phyloP scores from a whole-genome alignment of 2,113 vertebrate genomes.

The Falcunculus frontatus region DNA sequence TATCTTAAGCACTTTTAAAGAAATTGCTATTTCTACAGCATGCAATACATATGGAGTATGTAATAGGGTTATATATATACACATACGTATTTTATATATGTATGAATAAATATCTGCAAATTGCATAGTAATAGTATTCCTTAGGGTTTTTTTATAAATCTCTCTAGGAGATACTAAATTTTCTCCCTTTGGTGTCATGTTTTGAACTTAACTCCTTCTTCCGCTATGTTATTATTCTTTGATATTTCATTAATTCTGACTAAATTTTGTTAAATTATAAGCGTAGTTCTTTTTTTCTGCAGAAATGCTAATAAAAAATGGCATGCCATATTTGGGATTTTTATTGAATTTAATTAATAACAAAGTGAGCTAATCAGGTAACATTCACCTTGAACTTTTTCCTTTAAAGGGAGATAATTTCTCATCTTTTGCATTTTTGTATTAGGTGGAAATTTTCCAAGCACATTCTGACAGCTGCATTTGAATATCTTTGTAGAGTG shows the following conservation, averaged over 20 bases:
- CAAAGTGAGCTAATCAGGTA: slow-evolving; percentile 52
- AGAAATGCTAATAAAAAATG: slow-evolving; percentile 47
- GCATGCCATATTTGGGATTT: slow-evolving; percentile 34
- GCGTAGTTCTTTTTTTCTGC: slow-evolving; percentile 4
- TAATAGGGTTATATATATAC: background rate
- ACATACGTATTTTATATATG: background rate
- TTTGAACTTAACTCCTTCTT: slow-evolving; percentile 7
- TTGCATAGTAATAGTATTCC: background rate
- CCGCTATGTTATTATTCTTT: background rate
- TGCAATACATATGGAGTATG: background rate
- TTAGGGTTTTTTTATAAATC: background rate
- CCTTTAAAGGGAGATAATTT: slow-evolving; percentile 45
- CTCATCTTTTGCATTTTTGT: slow-evolving; percentile 15
- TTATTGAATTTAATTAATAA: slow-evolving; percentile 67
- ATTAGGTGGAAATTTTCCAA: background rate
- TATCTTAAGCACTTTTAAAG: background rate
- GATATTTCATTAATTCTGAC: slow-evolving; percentile 34
- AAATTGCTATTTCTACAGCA: background rate
- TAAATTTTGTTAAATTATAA: slow-evolving; percentile 15
- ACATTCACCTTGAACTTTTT: slow-evolving; percentile 21
- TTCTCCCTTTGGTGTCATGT: background rate
- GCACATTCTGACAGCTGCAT: slow-evolving; percentile 8
- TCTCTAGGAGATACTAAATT: background rate
- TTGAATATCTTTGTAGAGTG: slow-evolving; percentile 55
- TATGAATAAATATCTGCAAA: background rate